These are phyloP conservation scores for Drosophila neutralis DNA, from an alignment of 2,888 invertebrate species.

Conservation along the genomic window DNA sequence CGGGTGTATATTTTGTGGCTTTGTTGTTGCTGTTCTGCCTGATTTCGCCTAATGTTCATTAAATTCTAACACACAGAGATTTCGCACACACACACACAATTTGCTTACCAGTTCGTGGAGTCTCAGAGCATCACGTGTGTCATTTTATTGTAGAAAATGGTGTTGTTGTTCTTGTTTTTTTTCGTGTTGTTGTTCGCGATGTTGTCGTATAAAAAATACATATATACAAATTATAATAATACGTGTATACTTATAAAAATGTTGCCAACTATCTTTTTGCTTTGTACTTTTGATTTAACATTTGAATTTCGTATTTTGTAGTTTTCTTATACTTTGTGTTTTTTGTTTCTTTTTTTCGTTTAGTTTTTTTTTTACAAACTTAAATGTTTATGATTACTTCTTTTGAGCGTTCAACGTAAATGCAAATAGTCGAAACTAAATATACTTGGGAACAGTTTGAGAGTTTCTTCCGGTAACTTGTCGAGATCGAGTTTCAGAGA, in stretches of 20 bases:
- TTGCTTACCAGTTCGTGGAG: slow-evolving; percentile 57
- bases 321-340: slow-evolving; percentile 23
- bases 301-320: slow-evolving; percentile 65
- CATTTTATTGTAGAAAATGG: slow-evolving; percentile 34
- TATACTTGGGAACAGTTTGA: slow-evolving; percentile 48
- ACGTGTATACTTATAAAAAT: slow-evolving; percentile 71
- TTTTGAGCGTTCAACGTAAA: slow-evolving; percentile 51
- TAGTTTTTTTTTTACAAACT: slow-evolving; percentile 30
- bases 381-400: slow-evolving; percentile 37
- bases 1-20: slow-evolving; percentile 11
- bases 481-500: slow-evolving; percentile 55
- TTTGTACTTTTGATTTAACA: slow-evolving; percentile 77
- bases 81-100: slow-evolving; percentile 16
- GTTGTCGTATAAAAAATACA: slow-evolving; percentile 75
- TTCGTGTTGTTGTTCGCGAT: slow-evolving; percentile 53
- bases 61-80: slow-evolving; percentile 21
- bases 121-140: slow-evolving; percentile 58
- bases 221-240: slow-evolving; percentile 77
- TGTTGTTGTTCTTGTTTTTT: slow-evolving; percentile 33
- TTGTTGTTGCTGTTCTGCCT: slow-evolving; percentile 12
- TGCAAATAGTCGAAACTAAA: slow-evolving; percentile 52
- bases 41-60: slow-evolving; percentile 36
- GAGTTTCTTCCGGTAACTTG: slow-evolving; percentile 48
- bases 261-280: slow-evolving; percentile 78
- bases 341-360: slow-evolving; percentile 11